Conservation (phyloP, 1,140 invertebrate genomes). For the Bradysia coprophila region DNA sequence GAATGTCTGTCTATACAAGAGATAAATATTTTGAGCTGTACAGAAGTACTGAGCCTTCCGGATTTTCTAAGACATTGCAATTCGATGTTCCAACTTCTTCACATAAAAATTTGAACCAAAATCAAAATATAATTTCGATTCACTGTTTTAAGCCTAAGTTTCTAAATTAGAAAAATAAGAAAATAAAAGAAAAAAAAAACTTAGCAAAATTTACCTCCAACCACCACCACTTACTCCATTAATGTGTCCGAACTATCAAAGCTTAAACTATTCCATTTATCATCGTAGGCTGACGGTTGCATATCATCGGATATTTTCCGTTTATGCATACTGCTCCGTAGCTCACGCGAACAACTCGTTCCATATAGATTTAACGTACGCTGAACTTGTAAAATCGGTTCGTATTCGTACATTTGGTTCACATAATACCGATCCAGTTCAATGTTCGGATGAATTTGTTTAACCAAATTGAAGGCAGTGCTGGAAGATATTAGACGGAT, state of each 20-base stretch:
- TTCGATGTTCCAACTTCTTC: too few relatives aligned
- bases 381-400: constrained; percentile 10
- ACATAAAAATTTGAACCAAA: too few relatives aligned
- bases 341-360: constrained; percentile 9
- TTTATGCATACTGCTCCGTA: constrained; percentile 6
- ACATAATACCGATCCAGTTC: constrained; percentile 9
- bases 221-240: background rate
- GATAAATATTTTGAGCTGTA: too few relatives aligned
- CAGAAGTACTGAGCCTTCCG: too few relatives aligned
- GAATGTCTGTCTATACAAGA: too few relatives aligned
- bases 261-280: background rate
- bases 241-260: background rate
- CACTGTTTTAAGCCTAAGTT: too few relatives aligned
- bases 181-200: too few relatives aligned
- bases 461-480: constrained; percentile 8
- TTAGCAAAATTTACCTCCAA: too few relatives aligned
- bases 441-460: constrained; percentile 7
- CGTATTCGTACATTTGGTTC: constrained; percentile 10
- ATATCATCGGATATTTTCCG: constrained; percentile 8
- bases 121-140: too few relatives aligned
- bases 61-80: too few relatives aligned
- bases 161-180: too few relatives aligned
- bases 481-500: too few relatives aligned
- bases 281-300: background rate
- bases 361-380: constrained; percentile 7